Evolutionary conservation across 2,797 vertebrate genomes (phyloP).

Genomic region (Anniella stebbinsi): DNA sequence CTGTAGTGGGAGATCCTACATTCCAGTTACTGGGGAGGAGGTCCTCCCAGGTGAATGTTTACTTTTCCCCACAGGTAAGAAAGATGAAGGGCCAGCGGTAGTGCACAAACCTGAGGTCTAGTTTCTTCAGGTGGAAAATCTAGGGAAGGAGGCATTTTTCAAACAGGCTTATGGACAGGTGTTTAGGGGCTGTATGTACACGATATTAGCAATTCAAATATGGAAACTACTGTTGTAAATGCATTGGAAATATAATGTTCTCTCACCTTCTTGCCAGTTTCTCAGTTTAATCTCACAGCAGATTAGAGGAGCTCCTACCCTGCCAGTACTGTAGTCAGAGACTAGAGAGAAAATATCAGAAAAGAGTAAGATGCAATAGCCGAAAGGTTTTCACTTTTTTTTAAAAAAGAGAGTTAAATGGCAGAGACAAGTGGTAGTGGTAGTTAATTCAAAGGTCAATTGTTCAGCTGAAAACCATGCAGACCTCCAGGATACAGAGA

Average conservation of each 20-base stretch:
- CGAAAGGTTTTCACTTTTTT: neutral
- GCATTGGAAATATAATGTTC: neutral
- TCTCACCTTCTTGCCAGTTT: constrained; percentile 95
- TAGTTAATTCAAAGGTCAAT: neutral
- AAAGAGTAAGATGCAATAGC: constrained; percentile 29
- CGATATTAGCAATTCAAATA: neutral
- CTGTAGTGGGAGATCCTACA: neutral
- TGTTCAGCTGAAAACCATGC: neutral
- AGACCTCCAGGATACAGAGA: neutral
- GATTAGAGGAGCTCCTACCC: constrained; percentile 95
- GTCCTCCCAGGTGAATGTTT: neutral
- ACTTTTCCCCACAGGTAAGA: too few species aligned
- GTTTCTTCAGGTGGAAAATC: neutral
- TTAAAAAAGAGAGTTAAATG: neutral
- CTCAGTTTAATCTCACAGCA: constrained; percentile 94
- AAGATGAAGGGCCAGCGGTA: neutral
- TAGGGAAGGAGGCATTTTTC: neutral
- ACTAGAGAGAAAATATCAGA: constrained; percentile 60
- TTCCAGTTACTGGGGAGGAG: neutral
- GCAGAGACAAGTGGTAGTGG: constrained; percentile 6
- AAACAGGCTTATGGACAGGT: neutral
- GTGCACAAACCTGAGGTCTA: neutral
- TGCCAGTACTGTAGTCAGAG: constrained; percentile 92
- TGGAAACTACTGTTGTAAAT: neutral
- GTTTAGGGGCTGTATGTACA: neutral